Percentiles rank a stretch among this genome's conserved stretches.
phyloP scores from a whole-genome alignment of 2,888 invertebrate species.

The Ecdyonurus torrentis region DNA sequence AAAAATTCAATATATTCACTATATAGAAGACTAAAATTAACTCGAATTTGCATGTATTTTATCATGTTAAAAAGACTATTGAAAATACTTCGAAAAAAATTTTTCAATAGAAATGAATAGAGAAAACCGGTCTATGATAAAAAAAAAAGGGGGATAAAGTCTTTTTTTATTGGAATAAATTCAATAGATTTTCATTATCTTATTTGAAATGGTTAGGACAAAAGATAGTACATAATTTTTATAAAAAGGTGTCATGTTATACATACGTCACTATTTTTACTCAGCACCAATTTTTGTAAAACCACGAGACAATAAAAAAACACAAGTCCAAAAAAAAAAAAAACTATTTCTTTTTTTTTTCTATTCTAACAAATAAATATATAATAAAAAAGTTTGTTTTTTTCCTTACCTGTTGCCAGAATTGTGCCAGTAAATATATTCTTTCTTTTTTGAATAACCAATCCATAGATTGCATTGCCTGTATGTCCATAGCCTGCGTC shows the following conservation, averaged over 20 bases:
- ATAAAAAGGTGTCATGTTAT: no score
- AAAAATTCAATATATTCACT: neutral
- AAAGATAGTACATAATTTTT: conserved; percentile 12
- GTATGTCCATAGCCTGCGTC: conserved; percentile 55
- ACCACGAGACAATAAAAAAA: no score
- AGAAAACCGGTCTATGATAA: neutral
- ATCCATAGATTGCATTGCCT: conserved; percentile 91
- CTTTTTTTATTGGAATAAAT: no score
- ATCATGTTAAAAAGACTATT: neutral
- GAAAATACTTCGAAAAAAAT: neutral
- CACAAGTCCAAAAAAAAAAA: no score
- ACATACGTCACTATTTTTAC: no score
- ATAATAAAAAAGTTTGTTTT: no score
- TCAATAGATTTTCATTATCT: no score
- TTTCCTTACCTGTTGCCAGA: conserved; percentile 96
- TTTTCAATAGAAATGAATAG: neutral
- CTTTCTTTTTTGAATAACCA: conserved; percentile 93
- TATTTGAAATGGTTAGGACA: no score
- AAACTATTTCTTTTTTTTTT: no score
- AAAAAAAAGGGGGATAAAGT: no score
- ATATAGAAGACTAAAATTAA: neutral
- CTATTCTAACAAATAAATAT: no score
- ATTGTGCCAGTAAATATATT: conserved; percentile 84
- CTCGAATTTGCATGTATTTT: neutral
- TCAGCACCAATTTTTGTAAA: no score